Conservation (phyloP, 2,113 vertebrate species). For the Gallinago undulata region DNA sequence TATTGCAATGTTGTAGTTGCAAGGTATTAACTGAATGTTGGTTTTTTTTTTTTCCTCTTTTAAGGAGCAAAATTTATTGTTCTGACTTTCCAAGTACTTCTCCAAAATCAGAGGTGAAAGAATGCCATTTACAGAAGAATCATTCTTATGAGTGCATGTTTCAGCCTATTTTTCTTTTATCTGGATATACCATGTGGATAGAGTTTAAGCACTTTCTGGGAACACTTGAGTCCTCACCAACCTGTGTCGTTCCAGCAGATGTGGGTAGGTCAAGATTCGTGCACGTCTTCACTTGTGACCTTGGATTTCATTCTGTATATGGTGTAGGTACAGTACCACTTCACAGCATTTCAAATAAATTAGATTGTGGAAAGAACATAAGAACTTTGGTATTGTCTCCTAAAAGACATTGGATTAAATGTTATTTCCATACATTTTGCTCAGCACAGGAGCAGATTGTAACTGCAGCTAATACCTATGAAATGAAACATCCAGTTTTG, state of each 20-base stretch:
- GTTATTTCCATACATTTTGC: not conserved
- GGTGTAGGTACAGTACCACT: not conserved
- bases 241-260: constrained; percentile 83
- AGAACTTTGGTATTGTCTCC: not conserved
- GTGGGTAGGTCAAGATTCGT: constrained; percentile 77
- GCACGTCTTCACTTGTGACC: not conserved
- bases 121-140: constrained; percentile 58
- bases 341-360: not conserved
- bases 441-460: not conserved
- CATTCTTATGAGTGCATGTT: constrained; percentile 81
- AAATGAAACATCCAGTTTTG: not conserved
- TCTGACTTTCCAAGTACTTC: constrained; percentile 71
- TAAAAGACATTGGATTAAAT: not conserved
- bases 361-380: not conserved
- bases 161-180: constrained; percentile 80
- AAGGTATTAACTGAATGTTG: not conserved
- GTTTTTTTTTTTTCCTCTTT: constrained; percentile 6
- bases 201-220: constrained; percentile 77
- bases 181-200: constrained; percentile 92
- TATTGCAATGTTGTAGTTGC: not conserved
- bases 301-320: not conserved
- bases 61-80: constrained; percentile 79
- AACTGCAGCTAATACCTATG: not conserved
- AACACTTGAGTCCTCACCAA: constrained; percentile 80
- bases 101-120: constrained; percentile 67